Conservation (phyloP, 2,797 vertebrate genomes). For the Poeciliopsis presidionis region DNA sequence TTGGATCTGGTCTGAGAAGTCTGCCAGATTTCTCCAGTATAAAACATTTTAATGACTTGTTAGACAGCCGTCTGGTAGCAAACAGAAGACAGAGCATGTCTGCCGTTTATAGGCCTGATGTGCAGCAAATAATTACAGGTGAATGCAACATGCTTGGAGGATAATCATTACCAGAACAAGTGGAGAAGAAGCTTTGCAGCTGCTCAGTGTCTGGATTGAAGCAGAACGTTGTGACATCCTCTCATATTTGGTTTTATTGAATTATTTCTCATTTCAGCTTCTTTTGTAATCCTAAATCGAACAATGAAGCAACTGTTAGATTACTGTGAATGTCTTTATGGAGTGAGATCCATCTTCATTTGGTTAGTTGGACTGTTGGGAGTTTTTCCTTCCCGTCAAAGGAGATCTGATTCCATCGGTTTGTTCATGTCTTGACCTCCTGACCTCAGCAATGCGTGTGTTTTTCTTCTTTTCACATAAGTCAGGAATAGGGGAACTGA, state of each 20-base stretch:
- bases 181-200: neutral
- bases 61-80: conserved; percentile 10
- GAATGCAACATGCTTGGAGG: neutral
- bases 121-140: neutral
- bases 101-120: neutral
- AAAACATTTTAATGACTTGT: conserved; percentile 8
- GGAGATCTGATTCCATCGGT: conserved; percentile 48
- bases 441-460: conserved; percentile 33
- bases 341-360: conserved; percentile 53
- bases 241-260: neutral
- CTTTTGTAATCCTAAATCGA: neutral
- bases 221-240: neutral
- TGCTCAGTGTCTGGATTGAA: neutral
- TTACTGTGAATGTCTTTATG: conserved; percentile 39
- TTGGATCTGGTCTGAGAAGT: conserved; percentile 9
- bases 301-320: conserved; percentile 1
- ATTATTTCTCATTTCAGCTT: conserved; percentile 13
- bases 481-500: neutral
- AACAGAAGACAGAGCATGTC: conserved; percentile 4
- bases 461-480: conserved; percentile 13
- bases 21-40: neutral
- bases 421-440: conserved; percentile 25
- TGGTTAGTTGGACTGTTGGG: conserved; percentile 46
- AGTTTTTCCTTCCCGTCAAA: conserved; percentile 30
- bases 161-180: neutral